phyloP scores from a whole-genome alignment of 2,888 invertebrate species.

The Epinotia ramella region DNA sequence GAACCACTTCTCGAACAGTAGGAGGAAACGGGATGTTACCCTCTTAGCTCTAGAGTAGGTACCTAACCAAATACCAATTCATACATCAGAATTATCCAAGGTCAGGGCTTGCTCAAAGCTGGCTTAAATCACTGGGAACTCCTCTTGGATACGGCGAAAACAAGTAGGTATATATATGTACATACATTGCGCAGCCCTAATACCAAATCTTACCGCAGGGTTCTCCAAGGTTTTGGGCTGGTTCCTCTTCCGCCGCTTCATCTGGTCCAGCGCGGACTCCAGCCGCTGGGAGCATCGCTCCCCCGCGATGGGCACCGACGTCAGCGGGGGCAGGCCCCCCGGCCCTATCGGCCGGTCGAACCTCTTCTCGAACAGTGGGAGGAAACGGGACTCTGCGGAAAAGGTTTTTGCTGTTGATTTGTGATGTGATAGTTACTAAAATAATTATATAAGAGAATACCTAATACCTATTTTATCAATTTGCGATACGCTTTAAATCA shows the following conservation, averaged over 20 bases:
- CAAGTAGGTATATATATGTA: too few species aligned
- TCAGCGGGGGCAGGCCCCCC: constrained; percentile 70
- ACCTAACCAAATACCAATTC: too few species aligned
- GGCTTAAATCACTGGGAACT: too few species aligned
- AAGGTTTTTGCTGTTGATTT: neutral
- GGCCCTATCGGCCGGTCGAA: constrained; percentile 71
- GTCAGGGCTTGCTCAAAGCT: too few species aligned
- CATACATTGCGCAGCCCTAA: neutral
- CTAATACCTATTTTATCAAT: too few species aligned
- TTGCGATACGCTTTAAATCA: too few species aligned
- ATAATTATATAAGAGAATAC: too few species aligned
- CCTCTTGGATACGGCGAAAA: too few species aligned
- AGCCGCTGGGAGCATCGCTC: constrained; percentile 87
- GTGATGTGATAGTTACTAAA: too few species aligned
- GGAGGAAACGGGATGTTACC: constrained; percentile 69
- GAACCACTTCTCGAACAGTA: constrained; percentile 75
- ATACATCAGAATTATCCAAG: too few species aligned
- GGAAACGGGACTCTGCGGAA: constrained; percentile 78
- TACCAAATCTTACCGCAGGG: constrained; percentile 65
- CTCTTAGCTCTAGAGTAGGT: too few species aligned
- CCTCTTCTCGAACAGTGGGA: constrained; percentile 77
- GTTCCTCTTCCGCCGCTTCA: constrained; percentile 84
- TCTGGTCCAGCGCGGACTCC: constrained; percentile 88
- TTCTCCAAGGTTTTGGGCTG: constrained; percentile 80
- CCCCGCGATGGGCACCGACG: constrained; percentile 72